These are phyloP conservation scores for Graphium colonna DNA, from an alignment of 2,888 invertebrate species.

Conservation along the genomic window DNA sequence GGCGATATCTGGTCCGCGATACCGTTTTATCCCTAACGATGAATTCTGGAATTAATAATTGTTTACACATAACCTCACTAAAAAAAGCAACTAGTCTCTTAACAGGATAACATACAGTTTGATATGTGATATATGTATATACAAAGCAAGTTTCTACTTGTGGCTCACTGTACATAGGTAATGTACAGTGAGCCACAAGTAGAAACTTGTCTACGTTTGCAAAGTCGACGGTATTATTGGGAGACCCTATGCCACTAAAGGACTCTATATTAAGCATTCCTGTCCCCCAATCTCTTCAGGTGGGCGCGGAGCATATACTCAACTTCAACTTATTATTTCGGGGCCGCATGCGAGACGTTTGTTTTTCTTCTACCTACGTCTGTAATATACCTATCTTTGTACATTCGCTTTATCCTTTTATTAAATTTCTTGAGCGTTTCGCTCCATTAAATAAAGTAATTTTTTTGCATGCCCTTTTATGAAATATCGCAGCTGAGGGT, in stretches of 20 bases:
- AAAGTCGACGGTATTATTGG: constrained; percentile 70
- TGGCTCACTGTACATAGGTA: no score
- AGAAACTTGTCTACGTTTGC: constrained; percentile 43
- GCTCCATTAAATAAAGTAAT: constrained; percentile 41
- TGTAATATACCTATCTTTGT: constrained; percentile 44
- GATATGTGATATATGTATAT: constrained; percentile 16
- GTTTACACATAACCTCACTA: background rate
- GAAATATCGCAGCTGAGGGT: constrained; percentile 20
- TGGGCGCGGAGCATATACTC: constrained; percentile 65
- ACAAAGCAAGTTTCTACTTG: constrained; percentile 9
- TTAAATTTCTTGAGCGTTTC: constrained; percentile 55
- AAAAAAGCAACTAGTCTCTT: no score
- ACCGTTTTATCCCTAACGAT: constrained; percentile 35
- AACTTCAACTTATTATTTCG: constrained; percentile 75
- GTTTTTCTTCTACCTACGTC: constrained; percentile 62
- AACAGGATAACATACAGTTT: background rate
- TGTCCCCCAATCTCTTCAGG: constrained; percentile 72
- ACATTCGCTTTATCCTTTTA: constrained; percentile 63
- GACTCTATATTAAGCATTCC: constrained; percentile 78
- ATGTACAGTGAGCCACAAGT: constrained; percentile 38
- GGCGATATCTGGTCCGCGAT: constrained; percentile 49
- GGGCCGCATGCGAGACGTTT: constrained; percentile 63
- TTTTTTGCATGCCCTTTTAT: constrained; percentile 27
- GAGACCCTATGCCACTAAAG: constrained; percentile 71
- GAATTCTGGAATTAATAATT: constrained; percentile 10